Conservation (phyloP, 2,113 vertebrate genomes). For the Leucosticte australis region DNA sequence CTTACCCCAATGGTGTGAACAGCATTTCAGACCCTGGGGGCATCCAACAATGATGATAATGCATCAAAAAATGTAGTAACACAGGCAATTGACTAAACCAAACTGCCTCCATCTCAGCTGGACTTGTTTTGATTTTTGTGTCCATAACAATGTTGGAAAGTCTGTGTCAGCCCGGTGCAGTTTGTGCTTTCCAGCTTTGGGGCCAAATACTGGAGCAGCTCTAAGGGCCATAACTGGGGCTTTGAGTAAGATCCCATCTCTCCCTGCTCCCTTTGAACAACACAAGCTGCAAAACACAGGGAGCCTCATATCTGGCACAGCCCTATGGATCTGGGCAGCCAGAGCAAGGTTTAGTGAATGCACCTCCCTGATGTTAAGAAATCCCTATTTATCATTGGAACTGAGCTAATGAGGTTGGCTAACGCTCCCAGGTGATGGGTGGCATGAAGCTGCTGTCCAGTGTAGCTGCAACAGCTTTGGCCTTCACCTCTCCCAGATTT, state of each 20-base stretch:
- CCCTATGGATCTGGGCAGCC: fast-evolving
- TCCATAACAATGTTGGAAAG: background rate
- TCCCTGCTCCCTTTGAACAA: background rate
- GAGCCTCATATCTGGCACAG: background rate
- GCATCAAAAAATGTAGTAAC: background rate
- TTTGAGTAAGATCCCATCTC: background rate
- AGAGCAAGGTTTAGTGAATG: fast-evolving
- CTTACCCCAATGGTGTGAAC: fast-evolving
- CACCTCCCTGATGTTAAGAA: background rate
- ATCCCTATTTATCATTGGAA: background rate
- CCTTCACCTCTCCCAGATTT: background rate
- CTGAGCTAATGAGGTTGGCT: background rate
- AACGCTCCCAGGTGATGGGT: background rate
- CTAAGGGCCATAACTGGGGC: background rate
- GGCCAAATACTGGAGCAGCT: background rate
- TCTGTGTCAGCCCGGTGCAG: fast-evolving
- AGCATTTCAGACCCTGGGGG: fast-evolving
- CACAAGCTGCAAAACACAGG: fast-evolving
- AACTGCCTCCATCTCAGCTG: background rate
- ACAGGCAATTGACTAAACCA: background rate
- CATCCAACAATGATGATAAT: background rate
- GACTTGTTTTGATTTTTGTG: background rate
- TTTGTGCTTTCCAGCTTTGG: background rate
- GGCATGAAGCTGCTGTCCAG: background rate
- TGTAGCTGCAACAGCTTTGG: background rate